Base-by-base conservation (phyloP, 2,888 invertebrate species). In the Drosophila meridiana region DNA sequence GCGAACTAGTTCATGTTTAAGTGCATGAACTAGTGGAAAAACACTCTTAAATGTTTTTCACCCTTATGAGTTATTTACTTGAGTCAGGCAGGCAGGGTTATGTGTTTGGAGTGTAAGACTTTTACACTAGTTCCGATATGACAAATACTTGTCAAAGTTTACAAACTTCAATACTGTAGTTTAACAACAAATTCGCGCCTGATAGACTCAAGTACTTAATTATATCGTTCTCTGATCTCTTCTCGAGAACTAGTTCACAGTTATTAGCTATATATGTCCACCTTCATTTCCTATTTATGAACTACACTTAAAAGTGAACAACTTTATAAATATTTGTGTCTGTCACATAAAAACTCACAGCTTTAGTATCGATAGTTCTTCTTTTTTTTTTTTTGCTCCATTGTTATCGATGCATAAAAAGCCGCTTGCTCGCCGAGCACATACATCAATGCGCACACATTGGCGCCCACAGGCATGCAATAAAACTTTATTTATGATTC, bases 381-480 rank as follows among this genome's bases (percentile, higher is more conserved):
- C n/a, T 30, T 20, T 34, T 36, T 6, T 52, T 34, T 20, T 47
- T 30, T 47, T 47, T 28, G 2, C 9, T 9, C 4, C 8, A 4
- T 28, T 55, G 42, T 11, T 40, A 56, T 42, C 20, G 40, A 56
- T n/a, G 40, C 40, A 55, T 38, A 32, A 20, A 42, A 42, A 56
- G 56, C 28, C 40, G 40, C 56, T 28, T 14, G 56, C 13, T 30
- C 30, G 56, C 34, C 14, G 9, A 11, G 56, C 42, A 56, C 30
- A 42, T 40, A 42, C 56, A 56, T 42, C 42, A 42, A 42, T 32
- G 32, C 56, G 45, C 36, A 28, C 48, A n/a, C 36, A 28, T 36
- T 36, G n/a, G 57, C 56, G 61, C 61, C 57, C 14, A 11, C 40
- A 57, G 43, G 56, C 34, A 45, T 34, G 62, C 62, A 63, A 63